These are phyloP conservation scores for Poecilia picta DNA, from an alignment of 2,797 vertebrate species.

Conservation along the genomic window DNA sequence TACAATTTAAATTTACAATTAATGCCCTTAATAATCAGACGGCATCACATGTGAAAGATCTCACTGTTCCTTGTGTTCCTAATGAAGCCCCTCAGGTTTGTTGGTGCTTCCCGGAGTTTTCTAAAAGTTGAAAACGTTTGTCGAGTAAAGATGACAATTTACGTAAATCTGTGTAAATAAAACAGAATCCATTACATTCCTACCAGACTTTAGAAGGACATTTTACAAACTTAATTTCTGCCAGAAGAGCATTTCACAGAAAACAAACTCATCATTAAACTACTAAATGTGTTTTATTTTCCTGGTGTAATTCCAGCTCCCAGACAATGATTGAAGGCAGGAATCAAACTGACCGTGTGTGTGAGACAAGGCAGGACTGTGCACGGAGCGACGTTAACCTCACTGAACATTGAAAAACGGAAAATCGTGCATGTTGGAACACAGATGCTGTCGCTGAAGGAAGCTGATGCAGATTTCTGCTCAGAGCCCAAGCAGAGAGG, in stretches of 20 bases:
- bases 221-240: background rate
- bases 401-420: background rate
- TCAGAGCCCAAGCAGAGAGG: background rate
- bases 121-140: background rate
- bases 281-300: background rate
- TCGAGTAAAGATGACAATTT: background rate
- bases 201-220: background rate
- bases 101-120: background rate
- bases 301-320: background rate
- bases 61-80: background rate
- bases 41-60: background rate
- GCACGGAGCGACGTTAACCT: background rate
- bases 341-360: background rate
- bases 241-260: background rate
- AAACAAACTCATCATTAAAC: background rate
- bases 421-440: background rate
- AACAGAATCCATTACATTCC: background rate
- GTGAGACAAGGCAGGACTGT: background rate
- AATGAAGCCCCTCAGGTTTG: background rate
- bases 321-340: background rate
- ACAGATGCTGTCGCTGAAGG: background rate
- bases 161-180: background rate
- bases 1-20: background rate
- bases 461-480: background rate
- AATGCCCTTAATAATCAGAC: background rate